Percentiles rank a stretch among this genome's conserved stretches.
phyloP scores from a whole-genome alignment of 2,888 invertebrate genomes.

The Microctonus aethiopoides region DNA sequence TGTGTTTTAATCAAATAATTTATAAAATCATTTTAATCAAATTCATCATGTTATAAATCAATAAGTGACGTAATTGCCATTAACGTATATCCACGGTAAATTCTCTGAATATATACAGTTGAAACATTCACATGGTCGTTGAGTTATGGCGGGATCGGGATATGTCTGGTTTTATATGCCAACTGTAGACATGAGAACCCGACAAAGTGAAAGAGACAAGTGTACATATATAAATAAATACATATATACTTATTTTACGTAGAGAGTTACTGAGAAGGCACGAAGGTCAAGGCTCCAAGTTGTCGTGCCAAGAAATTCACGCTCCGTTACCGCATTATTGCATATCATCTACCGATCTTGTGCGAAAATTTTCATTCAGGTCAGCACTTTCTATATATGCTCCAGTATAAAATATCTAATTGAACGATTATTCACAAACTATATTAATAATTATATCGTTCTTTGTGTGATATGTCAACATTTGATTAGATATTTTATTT shows the following conservation, averaged over 20 bases:
- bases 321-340: conserved; percentile 26
- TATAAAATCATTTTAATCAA: background rate
- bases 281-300: conserved; percentile 55
- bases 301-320: conserved; percentile 49
- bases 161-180: background rate
- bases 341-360: conserved; percentile 17
- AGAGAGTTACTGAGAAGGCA: conserved; percentile 23
- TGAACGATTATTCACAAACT: background rate
- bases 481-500: conserved; percentile 15
- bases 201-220: conserved; percentile 25
- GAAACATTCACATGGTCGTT: conserved; percentile 1
- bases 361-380: conserved; percentile 3
- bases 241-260: background rate
- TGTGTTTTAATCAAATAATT: background rate
- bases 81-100: background rate
- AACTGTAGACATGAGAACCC: conserved; percentile 8
- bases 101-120: background rate
- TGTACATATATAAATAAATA: conserved; percentile 1
- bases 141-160: conserved; percentile 1
- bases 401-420: background rate
- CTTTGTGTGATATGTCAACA: conserved; percentile 9
- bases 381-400: background rate
- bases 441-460: background rate
- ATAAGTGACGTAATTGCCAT: background rate
- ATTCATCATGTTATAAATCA: background rate